Conservation (phyloP, 2,113 vertebrate genomes). For the Strix aluco region DNA sequence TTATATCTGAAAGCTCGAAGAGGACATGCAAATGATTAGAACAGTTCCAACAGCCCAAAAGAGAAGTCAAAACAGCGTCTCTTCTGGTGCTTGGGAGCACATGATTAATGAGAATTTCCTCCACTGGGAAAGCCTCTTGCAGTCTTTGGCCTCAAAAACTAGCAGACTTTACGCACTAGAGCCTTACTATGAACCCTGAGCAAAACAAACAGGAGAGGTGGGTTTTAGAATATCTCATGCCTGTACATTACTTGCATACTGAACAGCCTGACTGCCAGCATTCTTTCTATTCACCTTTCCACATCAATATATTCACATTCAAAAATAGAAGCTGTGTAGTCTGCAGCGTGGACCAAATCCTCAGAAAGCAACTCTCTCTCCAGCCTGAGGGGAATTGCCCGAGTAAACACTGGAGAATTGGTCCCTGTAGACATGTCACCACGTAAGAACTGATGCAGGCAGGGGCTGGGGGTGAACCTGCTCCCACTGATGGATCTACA, state of each 20-base stretch:
- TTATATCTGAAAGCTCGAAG: constrained; percentile 15
- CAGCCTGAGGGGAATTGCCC: not conserved
- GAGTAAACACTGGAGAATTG: not conserved
- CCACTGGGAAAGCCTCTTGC: constrained; percentile 22
- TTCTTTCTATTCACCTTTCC: not conserved
- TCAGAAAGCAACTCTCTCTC: not conserved
- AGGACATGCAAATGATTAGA: constrained; percentile 31
- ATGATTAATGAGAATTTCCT: constrained; percentile 51
- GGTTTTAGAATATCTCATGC: not conserved
- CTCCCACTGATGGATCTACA: not conserved
- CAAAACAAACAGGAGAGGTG: constrained; percentile 9
- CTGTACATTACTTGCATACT: not conserved
- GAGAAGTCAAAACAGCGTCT: constrained; percentile 41
- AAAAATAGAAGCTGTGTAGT: not conserved
- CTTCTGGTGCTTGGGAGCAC: constrained; percentile 1
- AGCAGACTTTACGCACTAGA: constrained; percentile 7
- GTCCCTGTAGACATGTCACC: not conserved
- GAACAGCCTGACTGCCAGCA: not conserved
- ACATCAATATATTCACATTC: not conserved
- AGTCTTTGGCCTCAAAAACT: constrained; percentile 18
- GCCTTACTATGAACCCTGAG: not conserved
- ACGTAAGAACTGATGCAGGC: not conserved
- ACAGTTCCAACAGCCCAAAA: not conserved
- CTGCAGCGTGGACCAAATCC: not conserved
- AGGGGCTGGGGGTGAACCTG: not conserved